Conservation (phyloP, 2,113 vertebrate genomes). For the Opisthocomus hoazin region DNA sequence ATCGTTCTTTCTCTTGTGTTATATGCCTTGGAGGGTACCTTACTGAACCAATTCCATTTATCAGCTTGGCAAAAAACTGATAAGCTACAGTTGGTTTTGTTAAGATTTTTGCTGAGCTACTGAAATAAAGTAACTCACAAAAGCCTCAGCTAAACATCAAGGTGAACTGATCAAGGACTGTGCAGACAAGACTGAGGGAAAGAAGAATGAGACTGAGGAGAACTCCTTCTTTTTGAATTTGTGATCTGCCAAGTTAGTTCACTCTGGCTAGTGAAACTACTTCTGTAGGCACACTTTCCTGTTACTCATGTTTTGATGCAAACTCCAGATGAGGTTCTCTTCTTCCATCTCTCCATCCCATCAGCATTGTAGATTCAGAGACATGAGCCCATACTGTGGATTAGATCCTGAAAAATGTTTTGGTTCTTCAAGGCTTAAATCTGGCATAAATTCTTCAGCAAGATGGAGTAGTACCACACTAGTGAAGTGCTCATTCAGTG, state of each 20-base stretch:
- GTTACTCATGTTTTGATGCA: neutral
- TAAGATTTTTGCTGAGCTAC: slow-evolving; percentile 25
- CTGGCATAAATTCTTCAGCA: neutral
- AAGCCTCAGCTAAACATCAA: neutral
- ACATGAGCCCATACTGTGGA: neutral
- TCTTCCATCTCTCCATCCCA: neutral
- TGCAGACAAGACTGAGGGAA: neutral
- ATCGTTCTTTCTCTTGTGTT: neutral
- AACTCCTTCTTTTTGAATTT: neutral
- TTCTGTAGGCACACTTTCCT: neutral
- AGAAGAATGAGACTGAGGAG: neutral
- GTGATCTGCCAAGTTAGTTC: neutral
- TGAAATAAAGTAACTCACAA: neutral
- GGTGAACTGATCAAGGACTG: neutral
- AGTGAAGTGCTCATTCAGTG: neutral
- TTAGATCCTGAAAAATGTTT: neutral
- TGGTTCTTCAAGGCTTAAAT: neutral
- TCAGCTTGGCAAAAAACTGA: slow-evolving; percentile 7
- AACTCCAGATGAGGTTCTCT: neutral
- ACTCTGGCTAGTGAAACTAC: neutral
- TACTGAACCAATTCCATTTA: slow-evolving; percentile 19
- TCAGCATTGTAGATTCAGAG: neutral
- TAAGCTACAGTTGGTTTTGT: slow-evolving; percentile 2
- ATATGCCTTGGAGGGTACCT: neutral
- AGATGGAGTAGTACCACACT: neutral